These are phyloP conservation scores for Oncopeltus fasciatus DNA, from an alignment of 1,140 invertebrate genomes.

Conservation along the genomic window DNA sequence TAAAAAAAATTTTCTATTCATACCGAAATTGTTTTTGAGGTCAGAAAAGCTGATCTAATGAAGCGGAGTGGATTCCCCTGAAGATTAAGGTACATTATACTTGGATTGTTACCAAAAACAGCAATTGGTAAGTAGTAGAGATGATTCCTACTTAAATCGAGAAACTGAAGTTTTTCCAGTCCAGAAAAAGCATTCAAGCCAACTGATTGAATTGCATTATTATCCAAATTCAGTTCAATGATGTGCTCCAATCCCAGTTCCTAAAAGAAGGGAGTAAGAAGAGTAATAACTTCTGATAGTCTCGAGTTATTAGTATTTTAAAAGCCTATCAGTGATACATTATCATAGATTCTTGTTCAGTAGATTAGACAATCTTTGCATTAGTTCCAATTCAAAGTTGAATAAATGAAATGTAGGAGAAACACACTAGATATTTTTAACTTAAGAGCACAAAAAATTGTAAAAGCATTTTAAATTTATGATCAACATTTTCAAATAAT, in stretches of 20 bases:
- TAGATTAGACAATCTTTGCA: too few species aligned
- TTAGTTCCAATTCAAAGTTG: too few species aligned
- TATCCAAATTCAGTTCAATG: not conserved
- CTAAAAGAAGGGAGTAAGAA: too few species aligned
- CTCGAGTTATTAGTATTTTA: too few species aligned
- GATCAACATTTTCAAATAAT: too few species aligned
- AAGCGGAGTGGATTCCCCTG: not conserved
- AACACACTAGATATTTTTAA: too few species aligned
- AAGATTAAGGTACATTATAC: not conserved
- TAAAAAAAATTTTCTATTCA: not conserved
- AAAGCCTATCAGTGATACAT: too few species aligned
- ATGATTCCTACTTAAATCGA: constrained; percentile 11
- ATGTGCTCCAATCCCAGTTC: not conserved
- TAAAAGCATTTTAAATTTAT: too few species aligned
- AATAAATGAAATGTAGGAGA: too few species aligned
- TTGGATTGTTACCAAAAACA: not conserved
- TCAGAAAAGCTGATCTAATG: not conserved
- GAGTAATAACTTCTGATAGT: too few species aligned
- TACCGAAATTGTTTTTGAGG: not conserved
- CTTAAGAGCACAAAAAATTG: too few species aligned
- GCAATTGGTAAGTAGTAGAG: not conserved
- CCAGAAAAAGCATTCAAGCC: constrained; percentile 7
- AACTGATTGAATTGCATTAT: constrained; percentile 6
- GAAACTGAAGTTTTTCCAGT: not conserved
- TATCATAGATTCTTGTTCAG: too few species aligned